Percentiles rank a stretch among this genome's conserved stretches.
Evolutionary conservation across 2,113 vertebrate species (phyloP).

Genomic region (Salvelinus alpinus): DNA sequence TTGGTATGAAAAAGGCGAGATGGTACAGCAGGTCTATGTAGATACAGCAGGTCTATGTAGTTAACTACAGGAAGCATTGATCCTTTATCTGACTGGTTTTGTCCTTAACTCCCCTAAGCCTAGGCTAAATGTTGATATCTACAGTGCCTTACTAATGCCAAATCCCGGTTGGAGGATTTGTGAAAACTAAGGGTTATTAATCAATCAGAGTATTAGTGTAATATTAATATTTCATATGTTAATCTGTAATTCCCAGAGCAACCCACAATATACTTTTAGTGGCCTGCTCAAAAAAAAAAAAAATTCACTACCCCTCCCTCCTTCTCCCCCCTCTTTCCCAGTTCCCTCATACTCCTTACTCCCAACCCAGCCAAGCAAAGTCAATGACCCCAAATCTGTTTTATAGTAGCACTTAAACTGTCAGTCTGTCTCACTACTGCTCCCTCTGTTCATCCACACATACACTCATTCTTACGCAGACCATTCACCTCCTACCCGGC

Average conservation of each 20-base stretch:
- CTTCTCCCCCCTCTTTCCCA: not conserved
- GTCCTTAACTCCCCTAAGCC: no score
- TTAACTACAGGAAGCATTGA: no score
- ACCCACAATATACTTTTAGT: not conserved
- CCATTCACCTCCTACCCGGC: not conserved
- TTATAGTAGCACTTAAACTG: no score
- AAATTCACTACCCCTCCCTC: not conserved
- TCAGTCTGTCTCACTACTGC: no score
- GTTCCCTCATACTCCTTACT: not conserved
- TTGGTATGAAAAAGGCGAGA: not conserved
- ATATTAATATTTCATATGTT: not conserved
- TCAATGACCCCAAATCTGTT: no score
- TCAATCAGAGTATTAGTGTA: not conserved
- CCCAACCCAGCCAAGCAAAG: not conserved
- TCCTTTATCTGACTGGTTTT: no score
- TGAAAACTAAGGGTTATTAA: not conserved
- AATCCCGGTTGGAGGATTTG: not conserved
- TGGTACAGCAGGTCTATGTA: not conserved
- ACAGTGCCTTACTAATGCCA: not conserved
- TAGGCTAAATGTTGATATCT: not conserved
- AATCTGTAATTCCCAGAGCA: not conserved
- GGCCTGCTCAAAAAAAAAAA: not conserved
- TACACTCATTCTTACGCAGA: conserved; percentile 4
- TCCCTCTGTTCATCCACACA: no score
- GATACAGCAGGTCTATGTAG: no score